Conservation (phyloP, 2,113 vertebrate genomes). For the Sigmodon hispidus region DNA sequence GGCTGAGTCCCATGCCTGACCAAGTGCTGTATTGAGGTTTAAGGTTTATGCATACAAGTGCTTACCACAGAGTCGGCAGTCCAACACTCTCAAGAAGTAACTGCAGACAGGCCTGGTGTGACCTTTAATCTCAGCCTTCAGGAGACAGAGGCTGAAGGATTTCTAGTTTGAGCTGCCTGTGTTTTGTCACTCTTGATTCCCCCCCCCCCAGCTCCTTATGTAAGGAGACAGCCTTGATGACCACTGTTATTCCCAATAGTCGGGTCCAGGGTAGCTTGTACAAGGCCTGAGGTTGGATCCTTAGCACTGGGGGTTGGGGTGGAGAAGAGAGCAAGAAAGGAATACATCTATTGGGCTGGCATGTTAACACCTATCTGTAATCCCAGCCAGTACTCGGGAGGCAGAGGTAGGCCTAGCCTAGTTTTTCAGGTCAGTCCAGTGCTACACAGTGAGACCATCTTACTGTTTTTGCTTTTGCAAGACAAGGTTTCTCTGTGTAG, state of each 20-base stretch:
- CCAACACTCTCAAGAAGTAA: neutral
- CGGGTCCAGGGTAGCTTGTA: too few relatives aligned
- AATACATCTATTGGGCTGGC: neutral
- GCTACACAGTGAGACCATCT: neutral
- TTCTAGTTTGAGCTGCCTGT: neutral
- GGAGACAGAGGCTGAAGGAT: neutral
- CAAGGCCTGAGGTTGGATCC: neutral
- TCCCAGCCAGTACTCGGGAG: neutral
- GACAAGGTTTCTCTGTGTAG: neutral
- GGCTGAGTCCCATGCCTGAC: neutral
- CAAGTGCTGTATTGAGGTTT: neutral
- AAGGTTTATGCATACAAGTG: accelerated
- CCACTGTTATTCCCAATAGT: too few relatives aligned
- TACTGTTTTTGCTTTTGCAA: neutral
- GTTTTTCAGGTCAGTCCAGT: neutral
- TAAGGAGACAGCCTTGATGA: neutral
- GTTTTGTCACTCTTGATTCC: neutral
- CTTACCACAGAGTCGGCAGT: neutral
- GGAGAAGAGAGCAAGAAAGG: neutral
- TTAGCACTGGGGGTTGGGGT: neutral
- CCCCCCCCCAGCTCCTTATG: neutral
- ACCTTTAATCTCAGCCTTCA: neutral
- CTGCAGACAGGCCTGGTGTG: neutral
- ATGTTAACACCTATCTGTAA: neutral
- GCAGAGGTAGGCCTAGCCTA: too few relatives aligned